Evolutionary conservation across 2,797 vertebrate genomes (phyloP).

Genomic region (Etheostoma perlongum): DNA sequence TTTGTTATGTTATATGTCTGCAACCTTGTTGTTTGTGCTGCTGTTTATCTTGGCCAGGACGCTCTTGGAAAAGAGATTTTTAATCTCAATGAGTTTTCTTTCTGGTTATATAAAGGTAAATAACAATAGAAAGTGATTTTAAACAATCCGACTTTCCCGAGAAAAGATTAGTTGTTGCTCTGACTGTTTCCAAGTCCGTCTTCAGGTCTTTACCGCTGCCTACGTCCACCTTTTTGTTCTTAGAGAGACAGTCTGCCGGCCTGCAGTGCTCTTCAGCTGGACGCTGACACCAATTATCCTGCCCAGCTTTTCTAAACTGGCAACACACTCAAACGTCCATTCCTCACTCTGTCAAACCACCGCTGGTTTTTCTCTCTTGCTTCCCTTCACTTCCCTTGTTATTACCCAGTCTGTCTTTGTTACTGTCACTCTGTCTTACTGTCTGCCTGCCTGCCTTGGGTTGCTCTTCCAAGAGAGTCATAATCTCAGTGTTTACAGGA

Average conservation of each 20-base stretch:
- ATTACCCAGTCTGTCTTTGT: neutral
- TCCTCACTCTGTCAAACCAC: neutral
- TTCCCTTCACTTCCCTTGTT: neutral
- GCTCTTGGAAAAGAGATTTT: too few species aligned
- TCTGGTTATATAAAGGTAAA: too few species aligned
- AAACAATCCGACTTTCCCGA: neutral
- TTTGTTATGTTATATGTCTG: too few species aligned
- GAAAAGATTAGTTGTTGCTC: neutral
- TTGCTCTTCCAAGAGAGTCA: neutral
- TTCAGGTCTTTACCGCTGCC: neutral
- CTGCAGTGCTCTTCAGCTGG: conserved; percentile 23
- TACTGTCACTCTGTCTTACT: neutral
- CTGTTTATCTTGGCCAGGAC: too few species aligned
- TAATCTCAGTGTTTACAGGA: neutral
- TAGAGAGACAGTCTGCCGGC: neutral
- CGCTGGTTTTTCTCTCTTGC: neutral
- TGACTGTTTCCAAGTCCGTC: neutral
- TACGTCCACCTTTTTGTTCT: conserved; percentile 15
- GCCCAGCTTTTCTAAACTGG: neutral
- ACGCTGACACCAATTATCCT: conserved; percentile 47
- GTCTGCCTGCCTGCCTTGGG: neutral
- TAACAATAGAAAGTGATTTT: neutral
- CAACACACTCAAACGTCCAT: neutral
- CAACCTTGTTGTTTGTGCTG: too few species aligned
- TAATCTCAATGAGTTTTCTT: too few species aligned